Percentiles rank a stretch among this genome's conserved stretches.
phyloP scores from a whole-genome alignment of 2,888 invertebrate species.

The Shargacucullia verbasci region DNA sequence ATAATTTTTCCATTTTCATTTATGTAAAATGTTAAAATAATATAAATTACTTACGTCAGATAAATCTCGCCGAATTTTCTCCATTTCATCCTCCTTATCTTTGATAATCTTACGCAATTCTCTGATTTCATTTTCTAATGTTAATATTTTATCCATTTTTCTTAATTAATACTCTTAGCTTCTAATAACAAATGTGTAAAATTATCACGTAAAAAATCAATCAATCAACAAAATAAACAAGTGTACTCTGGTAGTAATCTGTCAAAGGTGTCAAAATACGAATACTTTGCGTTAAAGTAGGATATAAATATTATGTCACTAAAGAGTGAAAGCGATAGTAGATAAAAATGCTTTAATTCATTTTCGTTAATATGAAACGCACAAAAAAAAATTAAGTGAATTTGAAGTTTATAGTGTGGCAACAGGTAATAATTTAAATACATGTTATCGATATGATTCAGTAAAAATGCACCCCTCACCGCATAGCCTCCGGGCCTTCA shows the following conservation, averaged over 20 bases:
- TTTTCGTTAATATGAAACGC: not conserved
- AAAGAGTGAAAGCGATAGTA: conserved; percentile 4
- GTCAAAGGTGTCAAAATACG: not conserved
- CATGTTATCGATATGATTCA: too few relatives aligned
- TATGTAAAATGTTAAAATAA: too few relatives aligned
- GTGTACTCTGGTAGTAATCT: too few relatives aligned
- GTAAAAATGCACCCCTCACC: too few relatives aligned
- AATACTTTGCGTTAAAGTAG: not conserved
- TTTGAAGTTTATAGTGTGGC: conserved; percentile 39
- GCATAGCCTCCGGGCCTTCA: too few relatives aligned
- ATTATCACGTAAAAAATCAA: not conserved
- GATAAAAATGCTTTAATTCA: not conserved
- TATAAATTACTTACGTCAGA: conserved; percentile 63
- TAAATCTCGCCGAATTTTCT: conserved; percentile 76
- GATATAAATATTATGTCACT: rapidly evolving
- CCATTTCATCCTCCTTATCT: conserved; percentile 85
- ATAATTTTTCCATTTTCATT: too few relatives aligned
- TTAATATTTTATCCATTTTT: conserved; percentile 69
- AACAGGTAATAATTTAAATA: not conserved
- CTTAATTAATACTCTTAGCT: conserved; percentile 5
- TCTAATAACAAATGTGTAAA: not conserved
- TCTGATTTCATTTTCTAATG: conserved; percentile 83
- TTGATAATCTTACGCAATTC: conserved; percentile 79
- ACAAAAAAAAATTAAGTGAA: too few relatives aligned
- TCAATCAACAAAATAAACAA: conserved; percentile 31